Base-by-base conservation (phyloP, 2,797 vertebrate genomes). In the Apodemus agrarius region DNA sequence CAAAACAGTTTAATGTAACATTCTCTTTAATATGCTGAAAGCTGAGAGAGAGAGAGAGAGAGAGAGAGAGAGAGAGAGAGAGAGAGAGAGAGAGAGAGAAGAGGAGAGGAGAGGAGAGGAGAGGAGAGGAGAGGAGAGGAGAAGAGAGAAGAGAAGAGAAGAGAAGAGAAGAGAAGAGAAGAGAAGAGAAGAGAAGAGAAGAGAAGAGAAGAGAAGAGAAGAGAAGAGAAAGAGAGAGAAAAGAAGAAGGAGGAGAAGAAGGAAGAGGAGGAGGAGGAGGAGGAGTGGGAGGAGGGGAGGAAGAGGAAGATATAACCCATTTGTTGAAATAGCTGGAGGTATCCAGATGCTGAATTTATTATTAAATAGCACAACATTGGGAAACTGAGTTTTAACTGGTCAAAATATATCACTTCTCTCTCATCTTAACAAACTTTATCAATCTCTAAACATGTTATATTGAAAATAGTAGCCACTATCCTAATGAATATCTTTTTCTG, bases 401-500 rank as follows among this genome's bases (percentile, higher is more conserved):
- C 52, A n/a, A 76, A 92, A 26, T 74, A 69, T 65, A 85, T 89
- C n/a, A 63, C 3, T 43, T 78, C 10, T 29, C 19, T 21, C 75
- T 89, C 46, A 76, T 29, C 37, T 59, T 92, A 96, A 65, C 74
- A 54, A 90, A 52, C 57, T 74, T 57, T 83, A 69, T 52, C 52
- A 78, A 63, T 49, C 2, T 88, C 79, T 72, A 69, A 63, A 63
- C 17, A 12, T 63, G 59, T 63, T 83, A 43, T 29, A 40, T 43
- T 29, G 83, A 92, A 92, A 26, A 90, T 43, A 26, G 72, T 13
- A 54, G 4, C 1, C 11, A 43, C 5, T 88, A 76, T 16, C 26
- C 40, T 40, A 80, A 9, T 72, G 26, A 89, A 87, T 2, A 52
- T 46, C 31, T n/a, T 12, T 1, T 13, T 46, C 3, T 40, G 22